Conservation (phyloP, 2,113 vertebrate genomes). For the Nyctereutes procyonoides region DNA sequence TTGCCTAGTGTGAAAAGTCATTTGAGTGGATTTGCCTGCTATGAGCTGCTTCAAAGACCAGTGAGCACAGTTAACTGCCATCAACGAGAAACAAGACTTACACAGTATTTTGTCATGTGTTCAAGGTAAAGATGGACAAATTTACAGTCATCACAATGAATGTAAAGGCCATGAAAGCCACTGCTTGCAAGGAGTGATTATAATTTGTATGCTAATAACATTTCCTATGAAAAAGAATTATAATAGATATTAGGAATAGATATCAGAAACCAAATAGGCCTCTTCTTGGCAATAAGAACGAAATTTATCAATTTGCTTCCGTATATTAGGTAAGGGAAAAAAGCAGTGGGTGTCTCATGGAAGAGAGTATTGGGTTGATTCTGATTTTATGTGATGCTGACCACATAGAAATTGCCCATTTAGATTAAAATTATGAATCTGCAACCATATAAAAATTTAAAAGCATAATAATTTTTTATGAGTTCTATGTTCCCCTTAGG, state of each 20-base stretch:
- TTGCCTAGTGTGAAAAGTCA: background rate
- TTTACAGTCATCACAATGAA: constrained; percentile 5
- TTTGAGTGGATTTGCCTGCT: background rate
- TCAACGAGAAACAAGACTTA: background rate
- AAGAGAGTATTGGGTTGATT: background rate
- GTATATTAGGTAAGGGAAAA: constrained; percentile 11
- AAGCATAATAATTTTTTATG: constrained; percentile 34
- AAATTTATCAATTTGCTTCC: constrained; percentile 33
- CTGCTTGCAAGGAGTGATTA: background rate
- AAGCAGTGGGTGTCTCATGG: background rate
- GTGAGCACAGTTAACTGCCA: background rate
- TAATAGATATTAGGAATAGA: background rate
- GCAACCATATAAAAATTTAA: constrained; percentile 5
- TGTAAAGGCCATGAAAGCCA: background rate
- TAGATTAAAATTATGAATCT: constrained; percentile 47
- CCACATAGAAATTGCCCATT: constrained; percentile 6
- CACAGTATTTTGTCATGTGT: background rate
- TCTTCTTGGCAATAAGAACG: constrained; percentile 58
- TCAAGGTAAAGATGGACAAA: background rate
- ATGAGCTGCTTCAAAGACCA: constrained; percentile 19
- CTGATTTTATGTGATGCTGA: constrained; percentile 14
- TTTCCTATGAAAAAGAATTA: constrained; percentile 52
- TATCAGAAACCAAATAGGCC: background rate
- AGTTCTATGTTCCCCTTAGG: background rate
- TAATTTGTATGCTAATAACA: constrained; percentile 1